Evolutionary conservation across 2,113 vertebrate genomes (phyloP).

Genomic region (Halichoerus grypus): DNA sequence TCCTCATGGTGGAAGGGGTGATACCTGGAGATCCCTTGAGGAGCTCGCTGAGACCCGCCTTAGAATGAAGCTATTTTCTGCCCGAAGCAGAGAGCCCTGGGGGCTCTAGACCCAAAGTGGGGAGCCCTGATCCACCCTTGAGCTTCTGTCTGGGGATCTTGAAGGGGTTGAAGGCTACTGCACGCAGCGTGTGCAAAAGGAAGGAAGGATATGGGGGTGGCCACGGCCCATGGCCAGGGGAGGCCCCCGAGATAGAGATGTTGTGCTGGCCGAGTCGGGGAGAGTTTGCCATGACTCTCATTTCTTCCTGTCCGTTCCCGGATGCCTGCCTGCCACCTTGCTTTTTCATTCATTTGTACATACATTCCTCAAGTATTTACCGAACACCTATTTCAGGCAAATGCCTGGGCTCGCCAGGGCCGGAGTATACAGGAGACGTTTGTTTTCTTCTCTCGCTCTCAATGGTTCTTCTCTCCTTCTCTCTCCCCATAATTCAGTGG

Average conservation of each 20-base stretch:
- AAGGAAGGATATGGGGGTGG: not conserved
- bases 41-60: not conserved
- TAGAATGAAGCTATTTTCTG: slow-evolving; percentile 27
- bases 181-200: not conserved
- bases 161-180: not conserved
- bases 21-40: not conserved
- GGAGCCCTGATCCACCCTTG: not conserved
- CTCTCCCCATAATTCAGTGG: slow-evolving; percentile 77
- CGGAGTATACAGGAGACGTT: slow-evolving; percentile 68
- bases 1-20: not conserved
- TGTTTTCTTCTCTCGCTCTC: slow-evolving; percentile 75
- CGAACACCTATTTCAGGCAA: slow-evolving; percentile 79
- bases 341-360: slow-evolving; percentile 69
- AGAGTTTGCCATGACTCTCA: not conserved
- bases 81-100: not conserved
- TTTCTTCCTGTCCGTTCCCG: slow-evolving; percentile 41
- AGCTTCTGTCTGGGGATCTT: slow-evolving; percentile 4
- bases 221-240: not conserved
- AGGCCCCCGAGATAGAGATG: not conserved
- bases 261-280: not conserved
- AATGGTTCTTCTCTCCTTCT: slow-evolving; percentile 79
- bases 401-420: slow-evolving; percentile 60
- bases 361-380: slow-evolving; percentile 81
- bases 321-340: slow-evolving; percentile 35
- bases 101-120: not conserved